Evolutionary conservation across 2,888 invertebrate species (phyloP).

Genomic region (Stenurella melanura): DNA sequence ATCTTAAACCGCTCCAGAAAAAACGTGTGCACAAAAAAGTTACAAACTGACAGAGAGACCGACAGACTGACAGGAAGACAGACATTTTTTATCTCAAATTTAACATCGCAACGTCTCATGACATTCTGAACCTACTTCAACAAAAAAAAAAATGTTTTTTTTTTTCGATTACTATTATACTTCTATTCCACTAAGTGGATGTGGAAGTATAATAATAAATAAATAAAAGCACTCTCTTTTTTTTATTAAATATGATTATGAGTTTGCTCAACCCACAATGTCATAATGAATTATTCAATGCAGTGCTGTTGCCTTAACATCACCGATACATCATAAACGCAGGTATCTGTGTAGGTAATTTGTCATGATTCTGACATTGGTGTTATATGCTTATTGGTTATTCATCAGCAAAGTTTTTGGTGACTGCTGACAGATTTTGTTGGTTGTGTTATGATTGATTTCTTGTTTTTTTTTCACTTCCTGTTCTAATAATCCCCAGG

Average conservation of each 20-base stretch:
- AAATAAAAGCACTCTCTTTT: neutral
- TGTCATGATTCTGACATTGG: constrained; percentile 23
- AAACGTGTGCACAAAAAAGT: too few relatives aligned
- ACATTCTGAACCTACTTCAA: too few relatives aligned
- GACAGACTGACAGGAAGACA: too few relatives aligned
- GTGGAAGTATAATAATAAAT: too few relatives aligned
- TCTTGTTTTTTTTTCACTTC: constrained; percentile 10
- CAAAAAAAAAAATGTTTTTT: too few relatives aligned
- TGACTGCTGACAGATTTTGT: constrained; percentile 29
- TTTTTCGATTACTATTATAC: too few relatives aligned
- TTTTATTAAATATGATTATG: neutral
- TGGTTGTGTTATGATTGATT: constrained; percentile 30
- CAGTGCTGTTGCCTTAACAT: constrained; percentile 6
- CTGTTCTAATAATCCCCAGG: neutral
- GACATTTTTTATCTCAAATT: too few relatives aligned
- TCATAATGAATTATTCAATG: constrained; percentile 26
- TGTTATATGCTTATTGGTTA: constrained; percentile 24
- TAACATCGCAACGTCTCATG: too few relatives aligned
- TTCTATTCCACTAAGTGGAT: too few relatives aligned
- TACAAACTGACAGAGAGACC: too few relatives aligned
- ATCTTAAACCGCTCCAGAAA: too few relatives aligned
- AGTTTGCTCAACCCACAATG: constrained; percentile 11
- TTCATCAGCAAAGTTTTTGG: constrained; percentile 36
- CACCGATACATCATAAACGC: constrained; percentile 26
- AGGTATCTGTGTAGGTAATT: constrained; percentile 35